These are phyloP conservation scores for Scaptomyza polygonia DNA, from an alignment of 2,888 invertebrate genomes.

Conservation along the genomic window DNA sequence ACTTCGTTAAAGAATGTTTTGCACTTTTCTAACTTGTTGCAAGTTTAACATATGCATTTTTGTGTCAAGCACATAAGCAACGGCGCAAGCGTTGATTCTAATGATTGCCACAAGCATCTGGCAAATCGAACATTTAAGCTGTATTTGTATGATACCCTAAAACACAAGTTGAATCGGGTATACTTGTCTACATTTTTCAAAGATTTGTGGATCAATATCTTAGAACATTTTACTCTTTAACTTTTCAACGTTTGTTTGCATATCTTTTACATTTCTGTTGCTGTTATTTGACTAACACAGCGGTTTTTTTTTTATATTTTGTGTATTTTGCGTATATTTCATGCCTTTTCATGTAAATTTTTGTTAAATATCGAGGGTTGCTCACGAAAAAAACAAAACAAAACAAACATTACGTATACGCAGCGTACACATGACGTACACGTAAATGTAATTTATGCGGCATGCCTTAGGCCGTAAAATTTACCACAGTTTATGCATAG, in stretches of 20 bases:
- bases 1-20: not conserved
- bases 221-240: too few species aligned
- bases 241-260: constrained; percentile 9
- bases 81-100: constrained; percentile 14
- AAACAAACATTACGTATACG: constrained; percentile 45
- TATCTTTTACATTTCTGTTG: not conserved
- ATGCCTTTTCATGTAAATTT: constrained; percentile 45
- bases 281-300: constrained; percentile 18
- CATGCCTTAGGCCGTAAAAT: constrained; percentile 15
- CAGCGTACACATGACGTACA: constrained; percentile 33
- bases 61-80: constrained; percentile 5
- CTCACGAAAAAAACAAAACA: constrained; percentile 1
- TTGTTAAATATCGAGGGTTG: constrained; percentile 36
- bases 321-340: not conserved
- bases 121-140: constrained; percentile 35
- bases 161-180: not conserved
- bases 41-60: not conserved
- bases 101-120: constrained; percentile 35
- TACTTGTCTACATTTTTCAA: too few species aligned
- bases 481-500: constrained; percentile 33
- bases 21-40: not conserved
- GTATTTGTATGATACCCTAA: constrained; percentile 1
- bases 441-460: constrained; percentile 45
- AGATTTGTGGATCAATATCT: too few species aligned
- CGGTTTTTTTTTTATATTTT: constrained; percentile 18